Base-by-base conservation (phyloP, 2,113 vertebrate genomes). In the Sciurus niger region DNA sequence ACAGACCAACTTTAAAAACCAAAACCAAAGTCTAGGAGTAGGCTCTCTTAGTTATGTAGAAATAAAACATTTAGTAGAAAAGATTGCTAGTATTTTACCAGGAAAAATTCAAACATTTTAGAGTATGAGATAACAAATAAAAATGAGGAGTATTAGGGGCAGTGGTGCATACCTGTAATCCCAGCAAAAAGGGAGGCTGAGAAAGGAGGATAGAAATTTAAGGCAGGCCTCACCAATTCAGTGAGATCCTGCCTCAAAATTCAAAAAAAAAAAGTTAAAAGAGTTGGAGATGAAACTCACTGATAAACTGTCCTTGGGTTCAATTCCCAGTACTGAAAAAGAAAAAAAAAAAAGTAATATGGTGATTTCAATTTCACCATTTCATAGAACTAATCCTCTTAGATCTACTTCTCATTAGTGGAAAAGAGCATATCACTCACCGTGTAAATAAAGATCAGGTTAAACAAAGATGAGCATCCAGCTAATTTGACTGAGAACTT, bases 361-460 rank as follows among this genome's bases (percentile, higher is more conserved):
- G 60, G 60, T 55, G n/a, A 92, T 89, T 79, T 86, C 24, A 95
- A 55, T 80, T 74, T 90, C 74, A 63, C 32, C 11, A 60, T 48
- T 86, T 72, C 28, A 95, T 67, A 68, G 10, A 30, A 34, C 5
- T 51, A 80, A 76, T 84, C 37, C 72, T 91, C 6, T 40, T 34
- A 83, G 13, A 84, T 92, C 48, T 48, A 51, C 4, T 96, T 90
- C 43, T 87, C 48, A 34, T 85, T 85, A 84, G 22, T 73, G 34
- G 46, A 72, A 79, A 78, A 86, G 16, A 86, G 80, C 37, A 53
- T 37, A 12, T 43, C 25, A 48, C 89, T 48, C 0, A 60, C 34
- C 8, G n/a, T 20, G 25, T 37, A 43, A 96, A 80, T 53, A 84
- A 82, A 63, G 53, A 76, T 48, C 22, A 30, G 0, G 53, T 40